These are phyloP conservation scores for Branchipolynoe longqiensis DNA, from an alignment of 2,888 invertebrate genomes.

Conservation along the genomic window DNA sequence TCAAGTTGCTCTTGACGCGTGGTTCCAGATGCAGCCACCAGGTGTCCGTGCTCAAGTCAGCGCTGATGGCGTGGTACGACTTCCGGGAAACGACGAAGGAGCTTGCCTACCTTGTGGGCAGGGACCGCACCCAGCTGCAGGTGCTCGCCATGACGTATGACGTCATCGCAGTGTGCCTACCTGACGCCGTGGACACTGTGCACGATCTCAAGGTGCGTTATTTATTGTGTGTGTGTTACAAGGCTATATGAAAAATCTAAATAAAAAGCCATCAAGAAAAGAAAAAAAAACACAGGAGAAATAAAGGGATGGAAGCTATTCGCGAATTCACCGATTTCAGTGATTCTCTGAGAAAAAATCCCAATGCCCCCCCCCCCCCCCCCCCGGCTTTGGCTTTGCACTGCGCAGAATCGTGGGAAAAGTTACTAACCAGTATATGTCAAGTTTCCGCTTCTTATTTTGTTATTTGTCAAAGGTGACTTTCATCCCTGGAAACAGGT, in stretches of 20 bases:
- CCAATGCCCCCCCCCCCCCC: too few species aligned
- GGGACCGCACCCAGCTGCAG: conserved; percentile 85
- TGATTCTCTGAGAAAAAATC: too few species aligned
- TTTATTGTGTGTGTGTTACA: not conserved
- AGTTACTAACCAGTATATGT: too few species aligned
- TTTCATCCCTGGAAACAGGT: too few species aligned
- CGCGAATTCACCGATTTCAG: too few species aligned
- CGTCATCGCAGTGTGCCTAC: conserved; percentile 66
- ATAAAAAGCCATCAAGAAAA: not conserved
- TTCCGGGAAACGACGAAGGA: conserved; percentile 72
- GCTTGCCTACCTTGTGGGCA: conserved; percentile 79
- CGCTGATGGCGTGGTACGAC: conserved; percentile 73
- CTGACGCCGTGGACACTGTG: conserved; percentile 68
- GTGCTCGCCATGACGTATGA: conserved; percentile 70
- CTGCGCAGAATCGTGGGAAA: too few species aligned
- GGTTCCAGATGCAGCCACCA: conserved; percentile 57
- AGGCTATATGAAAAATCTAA: not conserved
- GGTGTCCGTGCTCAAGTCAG: conserved; percentile 67
- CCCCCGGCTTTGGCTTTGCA: too few species aligned
- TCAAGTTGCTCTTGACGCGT: not conserved
- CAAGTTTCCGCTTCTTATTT: too few species aligned
- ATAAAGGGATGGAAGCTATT: too few species aligned
- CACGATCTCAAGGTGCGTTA: conserved; percentile 67
- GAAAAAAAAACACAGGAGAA: not conserved
- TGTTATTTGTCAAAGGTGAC: too few species aligned